Base-by-base conservation (phyloP, 2,888 invertebrate species). In the Troides helena region DNA sequence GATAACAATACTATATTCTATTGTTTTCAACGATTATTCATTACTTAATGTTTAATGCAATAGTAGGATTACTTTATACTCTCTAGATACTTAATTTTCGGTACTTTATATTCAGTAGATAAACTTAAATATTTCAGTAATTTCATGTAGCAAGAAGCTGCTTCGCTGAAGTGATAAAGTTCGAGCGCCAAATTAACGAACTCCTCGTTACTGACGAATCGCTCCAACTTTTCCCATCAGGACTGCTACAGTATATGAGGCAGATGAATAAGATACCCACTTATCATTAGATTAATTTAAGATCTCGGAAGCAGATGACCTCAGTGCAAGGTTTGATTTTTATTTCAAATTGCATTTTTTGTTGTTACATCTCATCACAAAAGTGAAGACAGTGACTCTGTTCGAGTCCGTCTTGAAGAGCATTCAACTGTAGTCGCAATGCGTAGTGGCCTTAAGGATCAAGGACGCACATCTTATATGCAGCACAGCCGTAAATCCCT, bases 171-270 rank as follows among this genome's bases (percentile, higher is more conserved):
- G 56, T 56, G 56, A 56, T 21, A 21, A 56, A 56, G 56, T 56
- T 21, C n/a, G 56, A 8, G 56, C 56, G 21, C 21, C 56, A 56
- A n/a, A 56, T n/a, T 56, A 21, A 21, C 18, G 18, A 21, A 21
- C 56, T 56, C 56, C 18, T 56, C 30, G 30, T 30, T 36, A 56
- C 18, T 56, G 36, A 12, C 53, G 12, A 56, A 23, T 30, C 50
- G 62, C 23, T 63, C 30, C n/a, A 63, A 63, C 30, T 56, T 63
- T 56, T 63, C 53, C 53, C 53, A 63, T 63, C 63, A 46, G 62
- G 18, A 23, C 50, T 62, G 39, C 50, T 46, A 50, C 46, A 12
- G 23, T 43, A 25, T 62, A 30, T 50, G 17, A 56, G 10, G 56
- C 21, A 56, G 56, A 56, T n/a, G 56, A 56, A 56, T 56, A 8